phyloP scores from a whole-genome alignment of 2,888 invertebrate species.

The Stenodema calcarata region DNA sequence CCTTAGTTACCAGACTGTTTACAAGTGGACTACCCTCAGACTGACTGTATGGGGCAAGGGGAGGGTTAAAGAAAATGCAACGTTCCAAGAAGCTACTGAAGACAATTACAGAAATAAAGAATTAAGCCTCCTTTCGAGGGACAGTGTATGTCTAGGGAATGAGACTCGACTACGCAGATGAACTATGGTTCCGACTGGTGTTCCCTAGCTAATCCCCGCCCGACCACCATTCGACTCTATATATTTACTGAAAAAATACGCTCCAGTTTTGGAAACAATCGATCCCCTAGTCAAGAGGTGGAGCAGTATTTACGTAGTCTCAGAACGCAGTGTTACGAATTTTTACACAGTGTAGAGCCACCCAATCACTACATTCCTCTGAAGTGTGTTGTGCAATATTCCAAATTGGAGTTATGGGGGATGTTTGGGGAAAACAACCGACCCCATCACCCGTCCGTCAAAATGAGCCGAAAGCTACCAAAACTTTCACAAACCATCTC shows the following conservation, averaged over 20 bases:
- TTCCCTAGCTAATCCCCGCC: not conserved
- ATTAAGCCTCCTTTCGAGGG: not conserved
- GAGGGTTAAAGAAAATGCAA: not conserved
- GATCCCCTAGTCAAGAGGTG: not conserved
- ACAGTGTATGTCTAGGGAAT: slow-evolving; percentile 33
- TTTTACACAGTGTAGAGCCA: no score
- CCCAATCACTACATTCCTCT: no score
- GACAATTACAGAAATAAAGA: not conserved
- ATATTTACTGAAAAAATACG: not conserved
- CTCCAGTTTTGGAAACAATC: not conserved
- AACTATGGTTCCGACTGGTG: not conserved
- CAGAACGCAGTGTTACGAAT: no score
- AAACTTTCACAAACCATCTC: no score
- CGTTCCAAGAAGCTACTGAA: not conserved
- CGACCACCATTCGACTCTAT: not conserved
- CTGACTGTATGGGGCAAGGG: not conserved
- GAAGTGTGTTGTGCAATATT: no score
- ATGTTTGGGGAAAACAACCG: no score
- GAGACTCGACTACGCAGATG: slow-evolving; percentile 35
- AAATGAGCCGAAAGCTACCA: no score
- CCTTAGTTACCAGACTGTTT: not conserved
- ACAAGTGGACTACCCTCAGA: not conserved
- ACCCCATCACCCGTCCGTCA: no score
- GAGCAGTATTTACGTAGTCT: not conserved
- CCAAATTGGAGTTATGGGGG: no score